Percentiles rank a stretch among this genome's conserved stretches.
phyloP scores from a whole-genome alignment of 2,797 vertebrate species.

The Helostoma temminkii region DNA sequence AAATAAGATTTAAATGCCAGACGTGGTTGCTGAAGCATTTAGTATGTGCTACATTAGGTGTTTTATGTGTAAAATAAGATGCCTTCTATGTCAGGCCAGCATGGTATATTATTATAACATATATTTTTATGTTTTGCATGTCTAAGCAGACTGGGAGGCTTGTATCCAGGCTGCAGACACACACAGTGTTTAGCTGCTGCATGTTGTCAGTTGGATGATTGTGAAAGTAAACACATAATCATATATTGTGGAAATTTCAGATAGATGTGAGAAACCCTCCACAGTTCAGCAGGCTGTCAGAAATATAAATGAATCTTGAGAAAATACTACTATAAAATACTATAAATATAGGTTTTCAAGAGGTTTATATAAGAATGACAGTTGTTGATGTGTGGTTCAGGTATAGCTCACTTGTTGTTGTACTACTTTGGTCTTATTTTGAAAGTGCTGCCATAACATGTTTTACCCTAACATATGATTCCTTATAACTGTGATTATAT shows the following conservation, averaged over 20 bases:
- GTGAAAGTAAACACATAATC: slow-evolving; percentile 1
- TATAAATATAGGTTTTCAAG: too few relatives aligned
- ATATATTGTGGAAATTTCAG: neutral
- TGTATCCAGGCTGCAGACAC: neutral
- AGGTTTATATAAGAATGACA: too few relatives aligned
- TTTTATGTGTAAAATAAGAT: slow-evolving; percentile 7
- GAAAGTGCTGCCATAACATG: too few relatives aligned
- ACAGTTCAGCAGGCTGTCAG: neutral
- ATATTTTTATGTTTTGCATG: slow-evolving; percentile 28
- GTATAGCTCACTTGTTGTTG: too few relatives aligned
- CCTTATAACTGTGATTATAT: too few relatives aligned
- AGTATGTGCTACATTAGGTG: neutral
- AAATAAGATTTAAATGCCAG: slow-evolving; percentile 22
- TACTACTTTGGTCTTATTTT: too few relatives aligned
- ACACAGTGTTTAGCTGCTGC: slow-evolving; percentile 10
- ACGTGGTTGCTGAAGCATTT: slow-evolving; percentile 12
- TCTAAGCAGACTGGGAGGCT: neutral
- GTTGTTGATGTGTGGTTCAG: too few relatives aligned
- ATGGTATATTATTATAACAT: slow-evolving; percentile 21
- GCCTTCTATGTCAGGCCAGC: neutral
- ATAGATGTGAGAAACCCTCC: neutral
- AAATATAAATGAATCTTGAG: neutral
- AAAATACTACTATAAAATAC: neutral
- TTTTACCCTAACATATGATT: too few relatives aligned
- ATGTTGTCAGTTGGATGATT: slow-evolving; percentile 20